phyloP scores from a whole-genome alignment of 2,888 invertebrate genomes.

The Drosophila stalkeri region DNA sequence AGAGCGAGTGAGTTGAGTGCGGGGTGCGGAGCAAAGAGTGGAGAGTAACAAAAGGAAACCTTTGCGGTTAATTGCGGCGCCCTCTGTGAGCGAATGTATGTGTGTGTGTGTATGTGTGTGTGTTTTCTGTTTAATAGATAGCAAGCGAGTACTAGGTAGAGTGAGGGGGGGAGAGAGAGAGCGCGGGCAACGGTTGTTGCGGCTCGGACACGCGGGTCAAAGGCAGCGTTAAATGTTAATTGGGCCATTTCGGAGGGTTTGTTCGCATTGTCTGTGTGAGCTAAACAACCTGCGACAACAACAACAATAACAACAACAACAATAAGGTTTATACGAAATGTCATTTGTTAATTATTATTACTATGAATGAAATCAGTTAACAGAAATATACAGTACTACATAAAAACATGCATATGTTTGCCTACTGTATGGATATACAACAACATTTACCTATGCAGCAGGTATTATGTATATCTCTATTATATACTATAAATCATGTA shows the following conservation, averaged over 20 bases:
- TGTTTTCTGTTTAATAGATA: slow-evolving; percentile 1
- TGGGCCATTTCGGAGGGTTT: slow-evolving; percentile 57
- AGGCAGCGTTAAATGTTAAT: slow-evolving; percentile 75
- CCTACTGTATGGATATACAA: too few relatives aligned
- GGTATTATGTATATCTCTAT: too few relatives aligned
- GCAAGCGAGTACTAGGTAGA: not conserved
- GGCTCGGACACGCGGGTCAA: slow-evolving; percentile 51
- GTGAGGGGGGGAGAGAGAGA: not conserved
- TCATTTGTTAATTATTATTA: not conserved
- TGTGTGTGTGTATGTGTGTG: not conserved
- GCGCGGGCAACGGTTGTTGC: slow-evolving; percentile 2
- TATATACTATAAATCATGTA: too few relatives aligned
- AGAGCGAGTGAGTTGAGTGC: slow-evolving; percentile 1
- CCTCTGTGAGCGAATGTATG: slow-evolving; percentile 4
- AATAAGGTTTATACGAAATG: slow-evolving; percentile 11
- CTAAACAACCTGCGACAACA: slow-evolving; percentile 49
- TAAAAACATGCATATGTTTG: not conserved
- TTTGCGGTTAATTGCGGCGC: slow-evolving; percentile 76
- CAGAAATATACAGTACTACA: not conserved
- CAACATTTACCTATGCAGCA: too few relatives aligned
- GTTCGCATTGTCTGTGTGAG: slow-evolving; percentile 34
- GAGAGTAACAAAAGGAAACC: slow-evolving; percentile 75
- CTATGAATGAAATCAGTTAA: not conserved
- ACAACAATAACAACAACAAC: slow-evolving; percentile 2
- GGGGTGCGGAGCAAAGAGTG: slow-evolving; percentile 11